Percentiles rank a stretch among this genome's conserved stretches.
Conservation (phyloP, 2,797 vertebrate species). For the Amblyraja radiata region DNA sequence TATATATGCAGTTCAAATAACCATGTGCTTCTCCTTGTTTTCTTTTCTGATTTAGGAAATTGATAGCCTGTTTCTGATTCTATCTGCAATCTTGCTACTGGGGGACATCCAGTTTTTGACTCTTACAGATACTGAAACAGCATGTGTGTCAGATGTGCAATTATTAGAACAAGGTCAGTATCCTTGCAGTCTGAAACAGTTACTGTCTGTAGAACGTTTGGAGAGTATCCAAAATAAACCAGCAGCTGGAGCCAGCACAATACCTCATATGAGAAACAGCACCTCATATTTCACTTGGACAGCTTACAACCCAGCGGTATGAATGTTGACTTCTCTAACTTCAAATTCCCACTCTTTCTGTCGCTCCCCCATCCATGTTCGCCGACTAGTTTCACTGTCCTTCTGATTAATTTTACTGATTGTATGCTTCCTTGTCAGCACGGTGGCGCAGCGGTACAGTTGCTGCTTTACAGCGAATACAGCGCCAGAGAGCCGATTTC, state of each 20-base stretch:
- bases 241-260: neutral
- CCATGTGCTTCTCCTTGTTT: neutral
- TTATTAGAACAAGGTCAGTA: constrained; percentile 84
- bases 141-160: constrained; percentile 78
- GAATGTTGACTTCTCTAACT: no score
- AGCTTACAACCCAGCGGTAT: no score
- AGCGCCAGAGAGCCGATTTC: no score
- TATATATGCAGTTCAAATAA: neutral
- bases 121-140: constrained; percentile 67
- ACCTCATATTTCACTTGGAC: no score
- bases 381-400: no score
- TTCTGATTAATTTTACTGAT: no score
- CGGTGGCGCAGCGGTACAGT: no score
- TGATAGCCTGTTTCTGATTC: constrained; percentile 79
- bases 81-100: constrained; percentile 77
- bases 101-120: constrained; percentile 77
- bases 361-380: no score
- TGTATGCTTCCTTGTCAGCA: no score
- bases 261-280: no score
- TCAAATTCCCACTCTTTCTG: no score
- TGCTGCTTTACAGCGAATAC: no score
- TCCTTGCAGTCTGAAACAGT: neutral
- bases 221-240: neutral
- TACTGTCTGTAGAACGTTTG: neutral
- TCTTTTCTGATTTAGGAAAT: constrained; percentile 64